phyloP scores from a whole-genome alignment of 2,888 invertebrate species.

The Coelinius sp. region DNA sequence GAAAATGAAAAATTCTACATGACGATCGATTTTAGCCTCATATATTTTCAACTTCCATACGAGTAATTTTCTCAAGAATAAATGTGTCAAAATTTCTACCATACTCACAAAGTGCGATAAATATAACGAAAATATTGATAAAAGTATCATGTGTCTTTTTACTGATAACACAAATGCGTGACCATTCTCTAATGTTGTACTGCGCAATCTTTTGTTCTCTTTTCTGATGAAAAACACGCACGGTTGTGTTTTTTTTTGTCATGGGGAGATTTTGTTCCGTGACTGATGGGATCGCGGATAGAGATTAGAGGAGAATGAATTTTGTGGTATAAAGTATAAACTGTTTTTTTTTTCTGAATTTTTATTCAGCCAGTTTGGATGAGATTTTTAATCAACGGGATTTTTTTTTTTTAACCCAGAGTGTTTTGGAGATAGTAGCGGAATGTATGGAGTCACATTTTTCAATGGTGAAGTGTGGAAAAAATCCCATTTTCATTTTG shows the following conservation, averaged over 20 bases:
- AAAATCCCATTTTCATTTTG: too few relatives aligned
- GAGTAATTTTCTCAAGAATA: too few relatives aligned
- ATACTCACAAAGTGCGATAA: background rate
- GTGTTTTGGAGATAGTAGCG: conserved; percentile 3
- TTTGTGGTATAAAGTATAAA: background rate
- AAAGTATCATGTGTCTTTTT: background rate
- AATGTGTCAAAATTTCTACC: background rate
- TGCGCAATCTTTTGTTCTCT: background rate
- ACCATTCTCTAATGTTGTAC: background rate
- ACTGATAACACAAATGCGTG: conserved; percentile 12
- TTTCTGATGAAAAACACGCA: conserved; percentile 1
- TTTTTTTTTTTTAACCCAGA: background rate
- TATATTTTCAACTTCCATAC: too few relatives aligned
- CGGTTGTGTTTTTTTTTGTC: background rate
- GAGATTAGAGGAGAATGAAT: conserved; percentile 17
- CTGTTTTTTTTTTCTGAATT: background rate
- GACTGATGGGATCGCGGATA: background rate
- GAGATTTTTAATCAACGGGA: background rate
- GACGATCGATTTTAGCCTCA: too few relatives aligned
- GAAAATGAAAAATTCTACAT: too few relatives aligned
- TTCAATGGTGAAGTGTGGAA: background rate
- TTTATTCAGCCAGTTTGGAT: background rate
- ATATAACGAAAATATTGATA: background rate
- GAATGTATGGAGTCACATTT: background rate
- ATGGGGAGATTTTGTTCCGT: background rate